phyloP scores from a whole-genome alignment of 2,797 vertebrate species.

The Hemibagrus guttatus region DNA sequence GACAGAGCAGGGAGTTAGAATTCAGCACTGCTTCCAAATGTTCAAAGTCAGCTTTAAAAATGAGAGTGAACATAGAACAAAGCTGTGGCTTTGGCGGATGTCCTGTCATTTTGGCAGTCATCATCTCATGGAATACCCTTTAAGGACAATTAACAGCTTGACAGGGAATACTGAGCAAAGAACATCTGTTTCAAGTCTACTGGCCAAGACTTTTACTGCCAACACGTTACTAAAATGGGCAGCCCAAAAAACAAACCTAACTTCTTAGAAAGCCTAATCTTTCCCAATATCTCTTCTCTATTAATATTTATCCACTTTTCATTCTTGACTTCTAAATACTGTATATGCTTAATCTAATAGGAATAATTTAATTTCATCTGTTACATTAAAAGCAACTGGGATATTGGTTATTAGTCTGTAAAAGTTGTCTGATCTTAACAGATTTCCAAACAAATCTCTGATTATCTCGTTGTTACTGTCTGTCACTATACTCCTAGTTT shows the following conservation, averaged over 20 bases:
- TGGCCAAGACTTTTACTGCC: constrained; percentile 25
- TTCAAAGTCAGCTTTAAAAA: constrained; percentile 14
- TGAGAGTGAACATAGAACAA: not conserved
- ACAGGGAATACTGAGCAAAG: constrained; percentile 23
- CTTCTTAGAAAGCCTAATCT: not conserved
- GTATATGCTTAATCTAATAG: too few relatives aligned
- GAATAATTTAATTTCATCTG: not conserved
- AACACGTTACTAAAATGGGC: constrained; percentile 1
- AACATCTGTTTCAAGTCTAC: constrained; percentile 9
- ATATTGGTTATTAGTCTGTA: not conserved
- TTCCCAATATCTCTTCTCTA: not conserved
- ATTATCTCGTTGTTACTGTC: not conserved
- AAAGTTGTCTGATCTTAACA: constrained; percentile 2
- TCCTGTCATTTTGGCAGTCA: constrained; percentile 21
- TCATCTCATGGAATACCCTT: constrained; percentile 30
- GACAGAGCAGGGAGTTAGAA: not conserved
- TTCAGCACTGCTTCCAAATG: not conserved
- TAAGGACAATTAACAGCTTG: constrained; percentile 44
- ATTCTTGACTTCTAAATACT: not conserved
- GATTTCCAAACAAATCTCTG: not conserved
- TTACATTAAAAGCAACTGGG: not conserved
- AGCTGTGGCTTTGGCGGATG: constrained; percentile 17
- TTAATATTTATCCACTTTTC: not conserved
- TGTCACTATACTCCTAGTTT: not conserved
- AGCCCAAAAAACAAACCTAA: not conserved